Base-by-base conservation (phyloP, 2,797 vertebrate genomes). In the Sebastes matsubarae region DNA sequence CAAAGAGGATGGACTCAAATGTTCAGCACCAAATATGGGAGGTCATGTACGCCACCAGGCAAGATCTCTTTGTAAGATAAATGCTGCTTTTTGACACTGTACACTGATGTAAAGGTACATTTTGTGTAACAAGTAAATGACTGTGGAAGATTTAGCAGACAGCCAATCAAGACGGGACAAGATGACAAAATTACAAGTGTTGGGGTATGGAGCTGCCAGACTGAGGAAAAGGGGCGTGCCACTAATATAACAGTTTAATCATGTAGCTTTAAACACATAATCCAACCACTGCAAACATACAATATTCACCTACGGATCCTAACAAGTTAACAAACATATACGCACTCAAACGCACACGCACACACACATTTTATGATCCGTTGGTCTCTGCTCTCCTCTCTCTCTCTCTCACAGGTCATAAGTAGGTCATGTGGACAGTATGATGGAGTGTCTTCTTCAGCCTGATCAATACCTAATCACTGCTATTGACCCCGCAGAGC, bases 401-500 rank as follows among this genome's bases (percentile, higher is more conserved):
- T 75, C 84, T 87, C 82, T 50, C 16, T 2, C 50, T 52, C 81
- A 83, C 82, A 74, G 94, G 93, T 94, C 92, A 94, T 82, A 95
- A 93, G 85, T 95, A 90, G 93, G 93, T 91, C 92, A 92, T 89
- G 92, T 77, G 75, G 93, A 94, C 92, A 94, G 90, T 85, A 92
- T 94, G 94, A 95, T 94, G 92, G 91, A 95, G 92, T 86, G 90
- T 94, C 90, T 89, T 89, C 90, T 93, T 86, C 84, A 72, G 75
- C 64, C 77, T 92, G 91, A 94, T 95, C 93, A 87, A 95, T 95
- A 94, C 85, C 86, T 94, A 95, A 95, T 95, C 94, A 95, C 93
- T 94, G 93, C 87, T 93, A 93, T 94, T 93, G 93, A 95, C 92
- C 90, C 89, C 18, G 82, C 59, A 84, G 87, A 88, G 80, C 78